phyloP scores from a whole-genome alignment of 2,888 invertebrate species.

The Lepidocyrtoides sp. region DNA sequence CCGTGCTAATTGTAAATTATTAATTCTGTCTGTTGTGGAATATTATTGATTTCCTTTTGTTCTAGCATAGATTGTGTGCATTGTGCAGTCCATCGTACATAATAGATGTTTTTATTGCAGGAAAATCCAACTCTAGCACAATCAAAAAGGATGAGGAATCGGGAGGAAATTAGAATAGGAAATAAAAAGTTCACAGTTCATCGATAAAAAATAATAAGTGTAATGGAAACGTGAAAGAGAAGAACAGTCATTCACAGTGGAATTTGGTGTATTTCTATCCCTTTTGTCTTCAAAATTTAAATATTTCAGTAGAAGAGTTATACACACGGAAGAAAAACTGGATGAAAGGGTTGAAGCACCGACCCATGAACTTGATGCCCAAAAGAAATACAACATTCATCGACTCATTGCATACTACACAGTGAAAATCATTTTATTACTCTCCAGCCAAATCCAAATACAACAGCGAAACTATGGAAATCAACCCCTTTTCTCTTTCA shows the following conservation, averaged over 20 bases:
- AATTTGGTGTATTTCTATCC: background rate
- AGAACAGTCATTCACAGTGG: conserved; percentile 3
- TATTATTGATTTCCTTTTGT: too few species aligned
- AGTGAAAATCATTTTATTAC: conserved; percentile 61
- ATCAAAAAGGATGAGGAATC: background rate
- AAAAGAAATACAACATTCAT: conserved; percentile 35
- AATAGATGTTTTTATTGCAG: too few species aligned
- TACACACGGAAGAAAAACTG: background rate
- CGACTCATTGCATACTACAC: background rate
- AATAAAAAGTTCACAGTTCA: conserved; percentile 22
- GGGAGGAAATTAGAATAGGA: conserved; percentile 26
- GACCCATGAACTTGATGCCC: conserved; percentile 36
- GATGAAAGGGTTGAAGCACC: conserved; percentile 42
- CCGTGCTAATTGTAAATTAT: too few species aligned
- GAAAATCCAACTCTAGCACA: too few species aligned
- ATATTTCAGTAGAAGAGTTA: background rate
- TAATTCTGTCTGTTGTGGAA: too few species aligned
- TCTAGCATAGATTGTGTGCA: too few species aligned
- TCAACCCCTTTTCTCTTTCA: conserved; percentile 24
- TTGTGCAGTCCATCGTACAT: too few species aligned
- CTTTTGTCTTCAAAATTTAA: background rate
- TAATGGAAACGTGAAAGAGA: background rate
- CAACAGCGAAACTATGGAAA: conserved; percentile 1
- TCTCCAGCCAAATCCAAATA: background rate
- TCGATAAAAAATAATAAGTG: conserved; percentile 30